A percentile compares a stretch with the other conserved stretches of the same genome.
Evolutionary conservation across 1,140 invertebrate genomes (phyloP).

Genomic region (Pemphigus obesinymphae): DNA sequence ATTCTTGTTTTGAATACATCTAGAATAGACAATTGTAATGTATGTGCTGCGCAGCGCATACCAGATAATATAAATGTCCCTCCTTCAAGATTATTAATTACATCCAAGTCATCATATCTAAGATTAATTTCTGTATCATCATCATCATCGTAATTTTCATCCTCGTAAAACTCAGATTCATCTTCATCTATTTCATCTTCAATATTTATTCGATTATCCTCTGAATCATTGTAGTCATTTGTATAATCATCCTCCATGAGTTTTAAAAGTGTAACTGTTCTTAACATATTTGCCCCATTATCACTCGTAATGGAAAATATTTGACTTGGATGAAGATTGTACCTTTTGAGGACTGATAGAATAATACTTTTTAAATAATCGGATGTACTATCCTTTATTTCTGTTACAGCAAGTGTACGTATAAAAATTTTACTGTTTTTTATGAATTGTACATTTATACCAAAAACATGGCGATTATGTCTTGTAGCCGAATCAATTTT

Average conservation of each 20-base stretch:
- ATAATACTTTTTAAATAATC: not conserved
- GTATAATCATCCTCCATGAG: not conserved
- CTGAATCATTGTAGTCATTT: not conserved
- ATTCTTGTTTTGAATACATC: not conserved
- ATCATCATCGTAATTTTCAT: not conserved
- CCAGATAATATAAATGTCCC: no score
- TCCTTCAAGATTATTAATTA: not conserved
- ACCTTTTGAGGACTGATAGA: not conserved
- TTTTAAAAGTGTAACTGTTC: conserved; percentile 7
- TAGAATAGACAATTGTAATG: not conserved
- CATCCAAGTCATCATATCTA: not conserved
- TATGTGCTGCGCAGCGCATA: conserved; percentile 6
- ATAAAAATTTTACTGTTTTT: not conserved
- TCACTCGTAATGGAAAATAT: not conserved
- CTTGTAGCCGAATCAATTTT: conserved; percentile 16
- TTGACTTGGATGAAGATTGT: not conserved
- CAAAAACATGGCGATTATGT: not conserved
- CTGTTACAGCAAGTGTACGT: not conserved
- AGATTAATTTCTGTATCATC: not conserved
- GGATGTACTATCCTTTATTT: not conserved
- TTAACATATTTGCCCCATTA: conserved; percentile 17
- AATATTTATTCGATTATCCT: not conserved
- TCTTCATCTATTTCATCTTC: not conserved
- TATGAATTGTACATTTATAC: not conserved
- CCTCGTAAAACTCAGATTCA: not conserved